A percentile compares a stretch with the other conserved stretches of the same genome.
Conservation (phyloP, 2,888 invertebrate species). For the Rhagophthalmus giganteus region DNA sequence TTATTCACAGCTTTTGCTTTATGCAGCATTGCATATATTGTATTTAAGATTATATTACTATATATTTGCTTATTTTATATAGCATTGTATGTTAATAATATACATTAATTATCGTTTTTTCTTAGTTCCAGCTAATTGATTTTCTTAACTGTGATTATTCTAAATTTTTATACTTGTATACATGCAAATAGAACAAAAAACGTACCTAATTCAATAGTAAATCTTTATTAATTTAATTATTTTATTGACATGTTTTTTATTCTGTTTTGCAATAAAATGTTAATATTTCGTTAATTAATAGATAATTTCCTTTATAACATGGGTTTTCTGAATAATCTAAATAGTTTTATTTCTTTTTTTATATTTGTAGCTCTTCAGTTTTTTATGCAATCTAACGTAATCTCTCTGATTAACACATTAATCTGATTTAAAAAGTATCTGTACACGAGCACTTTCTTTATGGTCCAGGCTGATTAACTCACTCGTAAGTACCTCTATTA, state of each 20-base stretch:
- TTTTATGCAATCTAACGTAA: slow-evolving; percentile 38
- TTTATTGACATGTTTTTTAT: not conserved
- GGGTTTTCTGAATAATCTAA: too few species aligned
- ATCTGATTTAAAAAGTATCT: slow-evolving; percentile 18
- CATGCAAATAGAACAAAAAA: too few species aligned
- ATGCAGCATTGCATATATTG: slow-evolving; percentile 11
- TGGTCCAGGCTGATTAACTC: slow-evolving; percentile 32
- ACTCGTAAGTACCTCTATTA: slow-evolving; percentile 17
- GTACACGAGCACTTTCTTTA: slow-evolving; percentile 24
- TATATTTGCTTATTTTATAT: not conserved
- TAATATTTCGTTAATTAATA: not conserved
- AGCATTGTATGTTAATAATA: not conserved
- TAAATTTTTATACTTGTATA: too few species aligned
- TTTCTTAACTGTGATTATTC: too few species aligned
- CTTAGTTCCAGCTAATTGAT: slow-evolving; percentile 12
- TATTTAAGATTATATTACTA: not conserved
- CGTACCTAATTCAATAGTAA: too few species aligned
- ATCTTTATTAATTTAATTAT: too few species aligned
- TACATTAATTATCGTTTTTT: slow-evolving; percentile 8
- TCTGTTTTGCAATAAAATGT: too few species aligned
- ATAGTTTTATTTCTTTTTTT: slow-evolving; percentile 5
- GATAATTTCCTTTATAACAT: too few species aligned
- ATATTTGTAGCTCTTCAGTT: slow-evolving; percentile 21
- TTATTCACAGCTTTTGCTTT: slow-evolving; percentile 22
- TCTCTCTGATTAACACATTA: slow-evolving; percentile 42